These are phyloP conservation scores for Hippocampus mohnikei DNA, from an alignment of 2,113 vertebrate genomes.

Conservation along the genomic window DNA sequence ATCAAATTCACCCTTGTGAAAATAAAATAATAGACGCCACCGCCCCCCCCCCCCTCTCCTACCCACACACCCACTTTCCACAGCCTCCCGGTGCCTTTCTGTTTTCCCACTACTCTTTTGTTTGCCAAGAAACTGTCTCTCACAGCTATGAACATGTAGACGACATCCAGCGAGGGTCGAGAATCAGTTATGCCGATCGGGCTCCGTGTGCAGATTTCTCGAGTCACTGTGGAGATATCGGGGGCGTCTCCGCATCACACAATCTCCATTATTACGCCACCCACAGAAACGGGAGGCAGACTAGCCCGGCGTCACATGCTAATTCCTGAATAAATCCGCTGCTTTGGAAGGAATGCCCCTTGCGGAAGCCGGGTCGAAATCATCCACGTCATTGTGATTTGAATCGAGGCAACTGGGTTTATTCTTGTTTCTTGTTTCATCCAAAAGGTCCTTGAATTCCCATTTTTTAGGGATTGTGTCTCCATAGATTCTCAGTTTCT, in stretches of 20 bases:
- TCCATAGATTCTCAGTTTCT: neutral
- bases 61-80: constrained; percentile 14
- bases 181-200: constrained; percentile 53
- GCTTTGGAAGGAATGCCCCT: constrained; percentile 50
- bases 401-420: no score
- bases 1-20: constrained; percentile 7
- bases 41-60: constrained; percentile 19
- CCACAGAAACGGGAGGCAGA: constrained; percentile 36
- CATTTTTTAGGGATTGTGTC: neutral
- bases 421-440: neutral
- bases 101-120: neutral
- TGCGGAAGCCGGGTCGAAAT: constrained; percentile 26
- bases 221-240: constrained; percentile 55
- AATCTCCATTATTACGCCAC: constrained; percentile 55
- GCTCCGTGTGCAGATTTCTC: constrained; percentile 58
- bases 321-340: constrained; percentile 51
- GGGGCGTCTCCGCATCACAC: constrained; percentile 41
- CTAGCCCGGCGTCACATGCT: constrained; percentile 51
- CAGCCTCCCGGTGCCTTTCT: constrained; percentile 18
- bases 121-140: constrained; percentile 45
- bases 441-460: neutral
- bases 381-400: neutral
- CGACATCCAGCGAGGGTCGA: constrained; percentile 50
- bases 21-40: constrained; percentile 5
- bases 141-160: constrained; percentile 32